These are phyloP conservation scores for Liparis tanakae DNA, from an alignment of 2,797 vertebrate genomes.

Conservation along the genomic window DNA sequence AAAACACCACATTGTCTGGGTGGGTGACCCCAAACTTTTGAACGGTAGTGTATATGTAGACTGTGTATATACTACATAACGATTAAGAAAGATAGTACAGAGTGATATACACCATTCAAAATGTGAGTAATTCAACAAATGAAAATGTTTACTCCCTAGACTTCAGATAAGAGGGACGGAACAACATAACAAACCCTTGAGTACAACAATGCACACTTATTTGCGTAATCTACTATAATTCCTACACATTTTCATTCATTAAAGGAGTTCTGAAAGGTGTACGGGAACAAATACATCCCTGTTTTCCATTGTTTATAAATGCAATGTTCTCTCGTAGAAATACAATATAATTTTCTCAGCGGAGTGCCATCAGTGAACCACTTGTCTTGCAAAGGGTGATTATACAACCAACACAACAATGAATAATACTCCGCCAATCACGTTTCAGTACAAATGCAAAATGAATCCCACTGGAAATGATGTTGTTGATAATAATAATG, in stretches of 20 bases:
- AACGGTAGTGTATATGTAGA: too few species aligned
- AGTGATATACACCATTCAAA: neutral
- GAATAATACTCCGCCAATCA: conserved; percentile 28
- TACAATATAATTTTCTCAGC: conserved; percentile 40
- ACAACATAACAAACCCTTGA: conserved; percentile 21
- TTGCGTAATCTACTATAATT: conserved; percentile 50
- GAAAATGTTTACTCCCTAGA: conserved; percentile 3
- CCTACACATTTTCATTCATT: conserved; percentile 29
- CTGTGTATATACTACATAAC: neutral
- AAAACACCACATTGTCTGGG: too few species aligned
- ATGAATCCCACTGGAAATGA: conserved; percentile 44
- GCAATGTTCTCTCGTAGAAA: conserved; percentile 23
- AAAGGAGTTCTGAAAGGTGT: conserved; percentile 39
- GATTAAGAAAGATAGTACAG: neutral
- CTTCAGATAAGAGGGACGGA: conserved; percentile 5
- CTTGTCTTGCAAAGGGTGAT: conserved; percentile 45
- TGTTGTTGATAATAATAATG: conserved; percentile 40
- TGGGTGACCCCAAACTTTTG: too few species aligned
- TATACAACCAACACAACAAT: conserved; percentile 36
- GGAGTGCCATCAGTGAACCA: conserved; percentile 43
- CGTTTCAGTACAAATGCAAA: conserved; percentile 37
- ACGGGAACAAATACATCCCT: conserved; percentile 39
- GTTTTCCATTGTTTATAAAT: conserved; percentile 31
- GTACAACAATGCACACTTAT: conserved; percentile 18
- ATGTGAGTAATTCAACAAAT: neutral